Evolutionary conservation across 2,797 vertebrate genomes (phyloP).

Genomic region (Danio aesculapii): DNA sequence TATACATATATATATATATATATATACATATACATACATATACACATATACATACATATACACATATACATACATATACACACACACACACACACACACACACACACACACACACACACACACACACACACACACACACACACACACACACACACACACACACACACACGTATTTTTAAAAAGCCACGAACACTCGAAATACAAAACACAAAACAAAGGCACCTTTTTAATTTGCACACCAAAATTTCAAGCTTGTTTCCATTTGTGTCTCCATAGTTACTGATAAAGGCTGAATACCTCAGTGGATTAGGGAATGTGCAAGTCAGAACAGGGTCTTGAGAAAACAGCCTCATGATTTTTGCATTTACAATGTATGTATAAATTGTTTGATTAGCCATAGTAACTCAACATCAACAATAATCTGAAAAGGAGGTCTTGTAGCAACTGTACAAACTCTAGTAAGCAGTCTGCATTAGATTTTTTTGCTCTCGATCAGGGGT

Average conservation of each 20-base stretch:
- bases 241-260: background rate
- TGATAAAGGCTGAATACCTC: slow-evolving; percentile 16
- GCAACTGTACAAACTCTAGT: background rate
- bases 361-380: background rate
- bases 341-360: slow-evolving; percentile 8
- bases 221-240: background rate
- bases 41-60: too few relatives aligned
- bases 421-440: background rate
- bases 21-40: too few relatives aligned
- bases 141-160: too few relatives aligned
- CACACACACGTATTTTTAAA: too few relatives aligned
- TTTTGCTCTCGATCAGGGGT: too few relatives aligned
- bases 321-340: slow-evolving; percentile 32
- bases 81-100: too few relatives aligned
- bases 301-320: slow-evolving; percentile 10
- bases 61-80: too few relatives aligned
- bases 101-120: too few relatives aligned
- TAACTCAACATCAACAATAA: background rate
- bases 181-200: background rate
- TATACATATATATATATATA: too few relatives aligned
- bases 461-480: background rate
- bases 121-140: too few relatives aligned
- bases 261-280: slow-evolving; percentile 28
- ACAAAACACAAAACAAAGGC: background rate
- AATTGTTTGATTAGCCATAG: background rate